Evolutionary conservation across 2,797 vertebrate genomes (phyloP).

Genomic region (Tympanoctomys barrerae): DNA sequence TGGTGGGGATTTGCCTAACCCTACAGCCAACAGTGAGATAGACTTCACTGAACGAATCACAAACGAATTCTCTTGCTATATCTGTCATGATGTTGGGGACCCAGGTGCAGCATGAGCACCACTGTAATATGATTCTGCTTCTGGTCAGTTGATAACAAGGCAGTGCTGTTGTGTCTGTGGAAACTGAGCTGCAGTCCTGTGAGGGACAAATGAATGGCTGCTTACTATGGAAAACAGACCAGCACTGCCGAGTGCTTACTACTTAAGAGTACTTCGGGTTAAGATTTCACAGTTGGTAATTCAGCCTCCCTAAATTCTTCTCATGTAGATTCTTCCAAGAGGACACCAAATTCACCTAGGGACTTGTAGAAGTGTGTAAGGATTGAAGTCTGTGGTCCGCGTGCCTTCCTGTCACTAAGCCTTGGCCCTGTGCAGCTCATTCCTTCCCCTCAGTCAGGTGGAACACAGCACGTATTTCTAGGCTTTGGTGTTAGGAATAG

Average conservation of each 20-base stretch:
- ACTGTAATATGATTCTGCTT: constrained; percentile 1
- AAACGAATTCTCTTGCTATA: constrained; percentile 1
- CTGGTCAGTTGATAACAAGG: constrained; percentile 7
- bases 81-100: neutral
- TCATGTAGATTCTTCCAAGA: constrained; percentile 2
- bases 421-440: neutral
- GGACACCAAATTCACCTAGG: neutral
- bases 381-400: neutral
- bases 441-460: neutral
- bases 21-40: neutral
- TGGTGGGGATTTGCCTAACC: neutral
- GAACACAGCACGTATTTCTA: neutral
- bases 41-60: constrained; percentile 36
- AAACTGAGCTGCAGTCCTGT: neutral
- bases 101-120: neutral
- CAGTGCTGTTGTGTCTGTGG: neutral
- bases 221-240: neutral
- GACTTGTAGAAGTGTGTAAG: neutral
- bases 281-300: neutral
- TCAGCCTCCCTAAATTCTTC: neutral
- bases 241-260: neutral
- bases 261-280: neutral
- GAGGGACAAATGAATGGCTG: neutral
- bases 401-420: neutral
- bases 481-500: neutral